Percentiles rank a stretch among this genome's conserved stretches.
Evolutionary conservation across 2,113 vertebrate species (phyloP).

Genomic region (Corvus moneduloides): DNA sequence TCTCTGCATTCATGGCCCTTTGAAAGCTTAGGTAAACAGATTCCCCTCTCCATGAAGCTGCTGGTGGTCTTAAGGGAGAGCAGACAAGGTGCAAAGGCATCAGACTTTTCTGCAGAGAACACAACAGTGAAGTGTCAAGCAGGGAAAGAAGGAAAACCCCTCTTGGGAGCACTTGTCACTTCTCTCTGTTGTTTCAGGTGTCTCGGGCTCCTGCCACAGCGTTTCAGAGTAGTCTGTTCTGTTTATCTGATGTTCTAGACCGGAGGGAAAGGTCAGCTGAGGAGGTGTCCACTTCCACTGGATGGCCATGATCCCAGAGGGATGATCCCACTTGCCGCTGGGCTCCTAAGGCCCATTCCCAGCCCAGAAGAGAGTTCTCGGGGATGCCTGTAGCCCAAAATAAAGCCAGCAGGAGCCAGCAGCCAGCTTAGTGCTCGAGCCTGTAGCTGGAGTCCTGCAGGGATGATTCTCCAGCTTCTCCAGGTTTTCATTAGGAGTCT

Average conservation of each 20-base stretch:
- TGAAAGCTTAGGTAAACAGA: background rate
- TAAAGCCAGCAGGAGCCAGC: background rate
- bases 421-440: background rate
- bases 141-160: background rate
- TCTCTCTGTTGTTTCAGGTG: background rate
- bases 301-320: background rate
- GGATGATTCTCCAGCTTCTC: background rate
- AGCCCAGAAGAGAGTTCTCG: background rate
- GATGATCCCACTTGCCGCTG: background rate
- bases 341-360: background rate
- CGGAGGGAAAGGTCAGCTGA: background rate
- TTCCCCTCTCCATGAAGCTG: background rate
- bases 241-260: background rate
- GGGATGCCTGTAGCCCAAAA: background rate
- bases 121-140: background rate
- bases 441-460: background rate
- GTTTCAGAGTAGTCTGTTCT: background rate
- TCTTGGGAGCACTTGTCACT: constrained; percentile 19
- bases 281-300: background rate
- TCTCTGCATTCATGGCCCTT: background rate
- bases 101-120: background rate
- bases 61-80: background rate
- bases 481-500: background rate
- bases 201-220: background rate
- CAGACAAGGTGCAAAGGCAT: background rate